Conservation (phyloP, 2,797 vertebrate genomes). For the Typhlichthys eigenmanni region DNA sequence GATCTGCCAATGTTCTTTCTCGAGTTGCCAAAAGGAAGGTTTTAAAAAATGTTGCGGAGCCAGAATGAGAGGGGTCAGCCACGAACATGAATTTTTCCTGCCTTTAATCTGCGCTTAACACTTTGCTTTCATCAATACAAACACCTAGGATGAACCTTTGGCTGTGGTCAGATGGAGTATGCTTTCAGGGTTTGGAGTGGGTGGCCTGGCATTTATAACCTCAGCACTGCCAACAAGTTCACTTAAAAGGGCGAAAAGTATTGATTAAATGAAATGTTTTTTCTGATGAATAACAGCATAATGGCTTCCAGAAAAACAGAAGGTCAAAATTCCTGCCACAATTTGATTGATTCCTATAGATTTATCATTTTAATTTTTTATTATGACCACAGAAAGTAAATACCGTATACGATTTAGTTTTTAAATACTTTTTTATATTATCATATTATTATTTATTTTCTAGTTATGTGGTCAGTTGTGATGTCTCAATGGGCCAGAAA, state of each 20-base stretch:
- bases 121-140: conserved; percentile 46
- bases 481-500: not conserved
- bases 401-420: too few species aligned
- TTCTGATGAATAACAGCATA: conserved; percentile 13
- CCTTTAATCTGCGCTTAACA: conserved; percentile 38
- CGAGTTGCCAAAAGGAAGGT: conserved; percentile 45
- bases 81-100: conserved; percentile 59
- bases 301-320: conserved; percentile 10
- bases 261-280: conserved; percentile 34
- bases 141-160: conserved; percentile 15
- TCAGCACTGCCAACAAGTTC: conserved; percentile 7
- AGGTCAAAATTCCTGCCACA: too few species aligned
- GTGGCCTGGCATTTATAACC: conserved; percentile 13
- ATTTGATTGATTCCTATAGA: too few species aligned
- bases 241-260: conserved; percentile 6
- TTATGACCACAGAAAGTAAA: too few species aligned
- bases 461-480: not conserved
- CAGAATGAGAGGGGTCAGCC: conserved; percentile 48
- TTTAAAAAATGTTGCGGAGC: conserved; percentile 26
- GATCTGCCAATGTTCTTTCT: conserved; percentile 40
- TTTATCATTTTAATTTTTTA: too few species aligned
- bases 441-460: too few species aligned
- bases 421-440: too few species aligned
- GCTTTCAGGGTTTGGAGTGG: conserved; percentile 3
- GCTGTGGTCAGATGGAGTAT: conserved; percentile 22